Base-by-base conservation (phyloP, 1,140 invertebrate genomes). In the Idris sp. region DNA sequence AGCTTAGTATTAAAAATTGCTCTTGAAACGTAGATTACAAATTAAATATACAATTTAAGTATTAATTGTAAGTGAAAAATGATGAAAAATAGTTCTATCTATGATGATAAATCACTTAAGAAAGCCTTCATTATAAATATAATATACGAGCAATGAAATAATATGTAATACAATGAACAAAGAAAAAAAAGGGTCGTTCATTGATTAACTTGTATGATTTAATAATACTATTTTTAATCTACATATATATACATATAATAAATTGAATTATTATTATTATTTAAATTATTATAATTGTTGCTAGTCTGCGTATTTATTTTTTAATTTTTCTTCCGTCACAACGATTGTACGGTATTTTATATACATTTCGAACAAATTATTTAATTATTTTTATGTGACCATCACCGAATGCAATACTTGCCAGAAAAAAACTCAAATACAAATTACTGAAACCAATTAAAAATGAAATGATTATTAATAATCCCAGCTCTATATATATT, bases 371-470 rank as follows among this genome's bases (percentile, higher is more conserved):
- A n/a, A n/a, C n/a, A n/a, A n/a, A n/a, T n/a, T n/a, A n/a, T n/a
- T 67, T 2, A 19, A 41, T 74, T 74, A 67, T 56, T 67, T 74
- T 74, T 65, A 67, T 74, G 61, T 74, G 61, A 74, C 54, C 51
- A 61, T 67, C 35, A 56, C 62, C 48, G 46, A 74, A 67, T 49
- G 54, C 61, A 74, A 67, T 61, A 74, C 62, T 74, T 74, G 71
- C 71, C 71, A 74, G 62, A n/a, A n/a, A n/a, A 56, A 71, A 72
- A 61, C 48, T 74, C 40, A 74, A 74, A 74, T 74, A 74, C 46
- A 74, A 74, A 49, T 67, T 67, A 54, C 54, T 74, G 49, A 74
- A 74, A 74, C 46, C 62, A 35, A 67, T 14, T 54, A n/a, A n/a
- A n/a, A n/a, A 46, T 67, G 48, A 74, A 26, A 67, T 67, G 67